A percentile compares a stretch with the other conserved stretches of the same genome.
phyloP scores from a whole-genome alignment of 2,888 invertebrate species.

The Aphrophora alni region DNA sequence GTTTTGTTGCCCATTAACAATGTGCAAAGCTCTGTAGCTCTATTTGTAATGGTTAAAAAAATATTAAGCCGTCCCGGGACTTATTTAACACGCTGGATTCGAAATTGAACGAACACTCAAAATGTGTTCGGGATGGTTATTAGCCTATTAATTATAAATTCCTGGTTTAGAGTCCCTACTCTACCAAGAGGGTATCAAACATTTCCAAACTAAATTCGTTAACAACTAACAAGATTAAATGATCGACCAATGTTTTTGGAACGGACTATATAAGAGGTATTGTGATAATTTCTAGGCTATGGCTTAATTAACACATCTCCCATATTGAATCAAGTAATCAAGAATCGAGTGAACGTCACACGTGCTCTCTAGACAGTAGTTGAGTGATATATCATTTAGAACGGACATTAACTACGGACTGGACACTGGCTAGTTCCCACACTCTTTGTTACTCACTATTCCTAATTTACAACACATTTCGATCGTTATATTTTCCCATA shows the following conservation, averaged over 20 bases:
- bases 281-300: neutral
- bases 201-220: too few relatives aligned
- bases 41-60: too few relatives aligned
- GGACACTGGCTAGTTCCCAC: neutral
- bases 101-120: too few relatives aligned
- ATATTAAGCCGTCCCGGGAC: too few relatives aligned
- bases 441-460: neutral
- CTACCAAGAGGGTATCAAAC: too few relatives aligned
- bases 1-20: too few relatives aligned
- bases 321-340: neutral
- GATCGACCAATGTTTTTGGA: neutral
- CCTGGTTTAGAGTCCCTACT: too few relatives aligned
- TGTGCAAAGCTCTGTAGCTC: too few relatives aligned
- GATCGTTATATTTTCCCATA: neutral
- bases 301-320: conserved; percentile 6
- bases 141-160: too few relatives aligned
- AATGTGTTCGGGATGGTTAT: too few relatives aligned
- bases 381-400: neutral
- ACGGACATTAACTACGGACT: neutral
- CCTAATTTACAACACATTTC: neutral
- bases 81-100: too few relatives aligned
- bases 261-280: neutral
- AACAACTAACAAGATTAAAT: too few relatives aligned
- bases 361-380: neutral
- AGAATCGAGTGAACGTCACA: neutral